phyloP scores from a whole-genome alignment of 1,140 invertebrate genomes.

The Triops longicaudatus region DNA sequence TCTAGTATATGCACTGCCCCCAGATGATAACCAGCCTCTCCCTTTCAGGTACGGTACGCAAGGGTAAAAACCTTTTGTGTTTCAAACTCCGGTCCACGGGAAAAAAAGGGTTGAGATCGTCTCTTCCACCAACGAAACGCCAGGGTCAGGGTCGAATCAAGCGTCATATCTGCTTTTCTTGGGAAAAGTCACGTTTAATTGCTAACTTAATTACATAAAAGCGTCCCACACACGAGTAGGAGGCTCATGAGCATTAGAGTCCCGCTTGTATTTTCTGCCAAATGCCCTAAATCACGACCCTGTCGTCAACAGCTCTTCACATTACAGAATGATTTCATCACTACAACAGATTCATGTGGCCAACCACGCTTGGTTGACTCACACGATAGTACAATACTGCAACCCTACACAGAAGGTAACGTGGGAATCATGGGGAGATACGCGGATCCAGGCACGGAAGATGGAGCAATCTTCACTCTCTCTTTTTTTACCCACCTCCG shows the following conservation, averaged over 20 bases:
- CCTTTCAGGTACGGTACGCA: neutral
- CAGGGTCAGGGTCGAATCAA: neutral
- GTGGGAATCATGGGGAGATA: neutral
- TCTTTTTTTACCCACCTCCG: neutral
- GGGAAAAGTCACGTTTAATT: constrained; percentile 5
- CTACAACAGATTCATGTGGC: neutral
- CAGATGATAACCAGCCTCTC: neutral
- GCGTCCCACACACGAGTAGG: neutral
- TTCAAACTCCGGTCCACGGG: too few relatives aligned
- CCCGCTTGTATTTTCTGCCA: neutral
- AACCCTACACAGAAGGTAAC: neutral
- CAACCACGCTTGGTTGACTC: neutral
- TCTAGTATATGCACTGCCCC: neutral
- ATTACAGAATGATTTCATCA: neutral
- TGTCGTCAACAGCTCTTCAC: neutral
- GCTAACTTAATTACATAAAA: neutral
- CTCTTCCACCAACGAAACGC: neutral
- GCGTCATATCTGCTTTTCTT: neutral
- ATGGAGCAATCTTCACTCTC: neutral
- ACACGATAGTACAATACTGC: neutral
- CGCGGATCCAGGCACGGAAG: neutral
- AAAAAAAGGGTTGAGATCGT: neutral
- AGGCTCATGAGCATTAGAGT: neutral
- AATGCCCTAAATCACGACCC: neutral
- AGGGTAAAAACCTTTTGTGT: too few relatives aligned